Evolutionary conservation across 2,797 vertebrate genomes (phyloP), one percentile per base, ranked within the genome.

Genomic region (Sebastes baramenuke): DNA sequence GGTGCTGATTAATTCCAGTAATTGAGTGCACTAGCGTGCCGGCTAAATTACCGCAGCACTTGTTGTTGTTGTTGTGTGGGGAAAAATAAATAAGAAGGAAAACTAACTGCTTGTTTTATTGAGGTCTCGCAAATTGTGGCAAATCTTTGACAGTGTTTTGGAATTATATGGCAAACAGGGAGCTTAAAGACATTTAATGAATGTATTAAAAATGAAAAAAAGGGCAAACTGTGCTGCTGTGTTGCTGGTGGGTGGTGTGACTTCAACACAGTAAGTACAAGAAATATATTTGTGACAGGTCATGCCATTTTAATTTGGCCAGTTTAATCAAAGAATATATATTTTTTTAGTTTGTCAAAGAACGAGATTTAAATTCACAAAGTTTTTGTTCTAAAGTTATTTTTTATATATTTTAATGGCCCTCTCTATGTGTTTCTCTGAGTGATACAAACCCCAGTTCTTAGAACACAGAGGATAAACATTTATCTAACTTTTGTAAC

Each of bases 1-100:
- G 91, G 74, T 80, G 79, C 91, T 91, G 93, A 95, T 95, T 95
- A 93, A 94, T 95, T 91, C 90, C 89, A 82, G 89, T 95, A 95
- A 96, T 94, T 95, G 94, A 96, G 91, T 91, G 89, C 89, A 87
- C 85, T 86, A 80, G 90, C 61, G 77, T 81, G 84, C 85, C 81
- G 82, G 86, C 93, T 89, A 90, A 94, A 95, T 94, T 87, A 93
- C 89, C 61, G 67, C 76, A 75, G 88, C 89, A 82, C 88, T 25
- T 25, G 24, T 92, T 80, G 80, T 89, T 82, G 83, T 83, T 83
- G 84, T 83, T 83, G 76, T 77, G 72, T 69, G 55, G 82, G 65
- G 71, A 77, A 81, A 83, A 86, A 87, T 60, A 80, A 87, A 88
- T 82, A 83, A 90, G 67, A 86, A 82, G 82, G 84, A 79, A 85